Conservation (phyloP, 2,113 vertebrate genomes). For the Bagarius yarrelli region DNA sequence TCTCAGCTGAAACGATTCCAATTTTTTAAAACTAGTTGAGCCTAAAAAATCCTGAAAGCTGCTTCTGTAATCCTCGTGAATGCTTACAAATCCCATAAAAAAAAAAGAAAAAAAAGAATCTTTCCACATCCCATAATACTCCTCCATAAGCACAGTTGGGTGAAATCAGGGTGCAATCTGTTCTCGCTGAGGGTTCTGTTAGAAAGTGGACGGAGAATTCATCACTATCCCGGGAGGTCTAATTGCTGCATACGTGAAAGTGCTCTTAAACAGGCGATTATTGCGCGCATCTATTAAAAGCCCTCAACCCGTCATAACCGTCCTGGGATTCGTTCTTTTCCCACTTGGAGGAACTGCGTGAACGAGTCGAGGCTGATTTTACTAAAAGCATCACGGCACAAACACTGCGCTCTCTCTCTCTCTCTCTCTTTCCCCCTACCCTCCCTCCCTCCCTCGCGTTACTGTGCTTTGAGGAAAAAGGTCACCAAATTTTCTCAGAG, state of each 20-base stretch:
- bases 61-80: too few relatives aligned
- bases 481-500: neutral
- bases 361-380: neutral
- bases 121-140: neutral
- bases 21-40: too few relatives aligned
- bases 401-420: neutral
- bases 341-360: neutral
- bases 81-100: too few relatives aligned
- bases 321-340: neutral
- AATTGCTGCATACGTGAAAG: neutral
- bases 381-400: neutral
- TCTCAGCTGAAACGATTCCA: too few relatives aligned
- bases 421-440: neutral
- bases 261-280: neutral
- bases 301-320: neutral
- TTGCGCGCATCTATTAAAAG: conserved; percentile 4
- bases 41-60: too few relatives aligned
- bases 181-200: neutral
- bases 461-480: neutral
- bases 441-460: neutral
- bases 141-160: neutral
- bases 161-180: conserved; percentile 20
- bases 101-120: too few relatives aligned
- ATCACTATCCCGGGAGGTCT: conserved; percentile 8
- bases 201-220: neutral